Evolutionary conservation across 37 sponge, comb jelly and placozoan genomes (phyloP).

Genomic region (Diacarnus erythraeanus): DNA sequence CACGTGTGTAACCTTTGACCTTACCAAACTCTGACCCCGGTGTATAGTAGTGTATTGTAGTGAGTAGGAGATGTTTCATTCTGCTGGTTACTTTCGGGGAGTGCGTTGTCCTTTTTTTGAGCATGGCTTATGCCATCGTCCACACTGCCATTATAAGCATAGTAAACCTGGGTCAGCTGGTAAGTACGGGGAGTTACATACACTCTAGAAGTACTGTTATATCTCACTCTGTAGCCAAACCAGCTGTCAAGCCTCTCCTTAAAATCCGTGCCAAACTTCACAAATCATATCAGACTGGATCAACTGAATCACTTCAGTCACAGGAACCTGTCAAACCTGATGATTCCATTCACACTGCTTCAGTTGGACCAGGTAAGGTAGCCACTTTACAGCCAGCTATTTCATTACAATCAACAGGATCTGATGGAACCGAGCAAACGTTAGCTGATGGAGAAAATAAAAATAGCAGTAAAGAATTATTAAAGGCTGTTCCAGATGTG

Average conservation of each 20-base stretch:
- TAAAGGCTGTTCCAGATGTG: slow-evolving; percentile 10
- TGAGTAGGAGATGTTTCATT: slow-evolving; percentile 77
- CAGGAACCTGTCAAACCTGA: neutral
- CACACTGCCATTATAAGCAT: slow-evolving; percentile 91
- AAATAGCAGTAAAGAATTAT: neutral
- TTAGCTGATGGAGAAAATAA: too few species aligned
- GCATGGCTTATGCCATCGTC: slow-evolving; percentile 73
- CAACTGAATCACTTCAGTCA: neutral
- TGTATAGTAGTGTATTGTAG: too few species aligned
- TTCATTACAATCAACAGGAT: neutral
- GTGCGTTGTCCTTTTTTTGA: slow-evolving; percentile 80
- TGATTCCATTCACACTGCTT: neutral
- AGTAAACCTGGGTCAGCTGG: slow-evolving; percentile 13
- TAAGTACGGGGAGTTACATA: neutral
- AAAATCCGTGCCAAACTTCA: neutral
- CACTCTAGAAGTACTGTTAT: too few species aligned
- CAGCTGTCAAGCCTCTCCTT: neutral
- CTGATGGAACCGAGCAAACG: neutral
- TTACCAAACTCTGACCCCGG: neutral
- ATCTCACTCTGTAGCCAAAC: neutral
- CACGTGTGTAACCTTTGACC: slow-evolving; percentile 6
- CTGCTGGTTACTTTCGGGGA: slow-evolving; percentile 83
- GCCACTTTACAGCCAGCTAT: neutral
- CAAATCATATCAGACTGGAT: neutral
- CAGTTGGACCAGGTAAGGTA: neutral